Evolutionary conservation across 2,113 vertebrate genomes (phyloP).

Genomic region (Oreochromis spilurus): DNA sequence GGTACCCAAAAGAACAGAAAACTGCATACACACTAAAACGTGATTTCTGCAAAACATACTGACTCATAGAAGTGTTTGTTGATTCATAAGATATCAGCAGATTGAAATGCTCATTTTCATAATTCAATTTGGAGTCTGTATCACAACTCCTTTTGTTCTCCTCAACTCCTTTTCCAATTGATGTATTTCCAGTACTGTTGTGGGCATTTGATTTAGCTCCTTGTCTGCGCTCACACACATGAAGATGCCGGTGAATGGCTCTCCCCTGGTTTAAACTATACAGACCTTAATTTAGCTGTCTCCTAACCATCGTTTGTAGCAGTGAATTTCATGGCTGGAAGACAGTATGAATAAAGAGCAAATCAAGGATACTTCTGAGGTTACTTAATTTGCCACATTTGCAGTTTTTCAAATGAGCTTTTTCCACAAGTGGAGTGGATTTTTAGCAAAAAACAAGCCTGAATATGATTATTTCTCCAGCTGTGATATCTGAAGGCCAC

Average conservation of each 20-base stretch:
- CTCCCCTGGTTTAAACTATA: not conserved
- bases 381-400: not conserved
- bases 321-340: not conserved
- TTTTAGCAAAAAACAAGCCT: not conserved
- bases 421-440: fast-evolving
- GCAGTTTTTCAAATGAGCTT: not conserved
- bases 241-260: fast-evolving
- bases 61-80: no score
- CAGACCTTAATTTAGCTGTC: not conserved
- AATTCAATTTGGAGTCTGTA: not conserved
- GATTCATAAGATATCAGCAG: no score
- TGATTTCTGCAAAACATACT: no score
- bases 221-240: not conserved
- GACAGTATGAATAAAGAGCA: not conserved
- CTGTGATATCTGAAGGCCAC: not conserved
- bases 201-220: not conserved
- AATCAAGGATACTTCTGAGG: not conserved
- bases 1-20: no score
- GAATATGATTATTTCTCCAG: not conserved
- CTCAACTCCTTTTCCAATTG: no score
- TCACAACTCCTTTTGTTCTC: not conserved
- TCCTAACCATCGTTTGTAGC: not conserved
- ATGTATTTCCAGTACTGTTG: not conserved
- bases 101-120: no score
- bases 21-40: no score